Conservation (phyloP, 2,888 invertebrate species). For the Gibbula magus region DNA sequence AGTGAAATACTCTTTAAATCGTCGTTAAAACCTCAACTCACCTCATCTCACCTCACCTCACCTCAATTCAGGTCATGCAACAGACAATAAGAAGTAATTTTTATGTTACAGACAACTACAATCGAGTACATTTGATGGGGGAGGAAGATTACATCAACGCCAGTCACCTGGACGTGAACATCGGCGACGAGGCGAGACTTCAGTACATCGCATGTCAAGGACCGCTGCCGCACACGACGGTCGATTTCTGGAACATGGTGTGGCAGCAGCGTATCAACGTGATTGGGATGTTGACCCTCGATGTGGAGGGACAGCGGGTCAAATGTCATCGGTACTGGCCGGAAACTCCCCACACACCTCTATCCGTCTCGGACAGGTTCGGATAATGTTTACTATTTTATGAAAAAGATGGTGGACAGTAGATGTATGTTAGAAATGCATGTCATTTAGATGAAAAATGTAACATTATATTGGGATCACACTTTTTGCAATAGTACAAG, state of each 20-base stretch:
- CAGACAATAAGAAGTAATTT: not conserved
- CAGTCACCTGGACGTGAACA: constrained; percentile 59
- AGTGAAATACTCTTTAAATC: too few species aligned
- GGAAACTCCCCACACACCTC: constrained; percentile 62
- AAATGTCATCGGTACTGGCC: constrained; percentile 99
- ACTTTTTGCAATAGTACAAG: too few species aligned
- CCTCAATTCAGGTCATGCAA: too few species aligned
- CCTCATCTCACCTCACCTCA: too few species aligned
- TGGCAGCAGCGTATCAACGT: constrained; percentile 93
- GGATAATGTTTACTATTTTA: constrained; percentile 16
- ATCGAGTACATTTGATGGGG: constrained; percentile 60
- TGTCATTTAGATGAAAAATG: too few species aligned
- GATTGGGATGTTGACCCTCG: constrained; percentile 91
- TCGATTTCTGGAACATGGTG: constrained; percentile 98
- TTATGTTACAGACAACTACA: constrained; percentile 67
- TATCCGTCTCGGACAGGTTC: constrained; percentile 57
- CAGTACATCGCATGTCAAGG: constrained; percentile 78
- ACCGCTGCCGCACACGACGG: constrained; percentile 92
- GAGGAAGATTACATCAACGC: constrained; percentile 72
- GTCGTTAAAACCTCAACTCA: too few species aligned
- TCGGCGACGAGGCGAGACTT: constrained; percentile 45
- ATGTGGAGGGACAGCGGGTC: constrained; percentile 91
- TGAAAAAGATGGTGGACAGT: not conserved
- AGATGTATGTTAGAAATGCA: too few species aligned
- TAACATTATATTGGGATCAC: too few species aligned